Evolutionary conservation across 2,888 invertebrate genomes (phyloP).

Genomic region (Blera fallax): DNA sequence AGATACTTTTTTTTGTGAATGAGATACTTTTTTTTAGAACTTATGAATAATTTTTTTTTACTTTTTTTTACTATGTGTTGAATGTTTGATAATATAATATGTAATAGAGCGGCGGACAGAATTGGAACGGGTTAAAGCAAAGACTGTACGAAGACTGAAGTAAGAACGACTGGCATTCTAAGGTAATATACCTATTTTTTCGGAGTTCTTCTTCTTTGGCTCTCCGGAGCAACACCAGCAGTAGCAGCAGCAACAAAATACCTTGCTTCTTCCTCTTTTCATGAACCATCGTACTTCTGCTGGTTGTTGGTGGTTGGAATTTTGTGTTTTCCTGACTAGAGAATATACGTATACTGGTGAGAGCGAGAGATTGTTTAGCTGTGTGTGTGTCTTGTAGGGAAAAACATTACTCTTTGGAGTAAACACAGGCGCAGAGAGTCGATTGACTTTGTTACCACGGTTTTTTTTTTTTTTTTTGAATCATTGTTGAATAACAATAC

Average conservation of each 20-base stretch:
- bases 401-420: slow-evolving; percentile 68
- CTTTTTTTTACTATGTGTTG: slow-evolving; percentile 71
- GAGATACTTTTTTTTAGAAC: slow-evolving; percentile 31
- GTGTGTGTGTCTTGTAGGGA: slow-evolving; percentile 49
- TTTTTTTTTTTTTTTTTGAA: slow-evolving; percentile 6
- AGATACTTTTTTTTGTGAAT: slow-evolving; percentile 6
- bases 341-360: slow-evolving; percentile 36
- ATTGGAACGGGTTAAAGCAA: slow-evolving; percentile 83
- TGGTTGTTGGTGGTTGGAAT: slow-evolving; percentile 68
- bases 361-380: slow-evolving; percentile 46
- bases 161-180: slow-evolving; percentile 82
- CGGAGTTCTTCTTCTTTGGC: slow-evolving; percentile 77
- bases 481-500: slow-evolving; percentile 50
- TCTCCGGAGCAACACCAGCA: slow-evolving; percentile 43
- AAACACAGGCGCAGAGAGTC: slow-evolving; percentile 71
- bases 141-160: slow-evolving; percentile 83
- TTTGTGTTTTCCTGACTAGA: slow-evolving; percentile 41
- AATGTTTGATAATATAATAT: slow-evolving; percentile 76
- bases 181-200: slow-evolving; percentile 82
- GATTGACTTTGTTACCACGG: slow-evolving; percentile 48
- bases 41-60: slow-evolving; percentile 40
- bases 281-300: slow-evolving; percentile 66
- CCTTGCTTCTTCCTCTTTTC: slow-evolving; percentile 70
- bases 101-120: slow-evolving; percentile 81
- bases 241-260: slow-evolving; percentile 56